A percentile compares a stretch with the other conserved stretches of the same genome.
These are phyloP conservation scores for Drosophila neocordata DNA, from an alignment of 1,140 invertebrate genomes.

Conservation along the genomic window DNA sequence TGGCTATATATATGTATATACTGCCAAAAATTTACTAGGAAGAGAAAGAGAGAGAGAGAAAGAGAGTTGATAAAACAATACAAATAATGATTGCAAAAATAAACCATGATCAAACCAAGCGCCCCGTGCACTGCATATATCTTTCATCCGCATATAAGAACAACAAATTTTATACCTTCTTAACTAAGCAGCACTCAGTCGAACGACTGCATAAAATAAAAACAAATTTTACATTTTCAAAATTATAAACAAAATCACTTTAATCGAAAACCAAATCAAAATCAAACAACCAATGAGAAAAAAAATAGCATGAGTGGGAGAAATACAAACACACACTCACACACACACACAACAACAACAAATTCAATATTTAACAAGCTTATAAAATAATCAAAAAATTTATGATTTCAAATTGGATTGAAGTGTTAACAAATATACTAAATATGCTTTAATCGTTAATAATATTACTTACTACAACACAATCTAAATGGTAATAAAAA, in stretches of 20 bases:
- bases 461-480: conserved; percentile 1
- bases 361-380: conserved; percentile 14
- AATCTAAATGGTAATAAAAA: conserved; percentile 25
- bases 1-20: not conserved
- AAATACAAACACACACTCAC: conserved; percentile 9
- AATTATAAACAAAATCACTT: conserved; percentile 43
- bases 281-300: conserved; percentile 17
- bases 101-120: conserved; percentile 36
- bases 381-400: conserved; percentile 40
- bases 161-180: conserved; percentile 18
- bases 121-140: conserved; percentile 5
- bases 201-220: conserved; percentile 16
- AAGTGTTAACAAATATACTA: conserved; percentile 26
- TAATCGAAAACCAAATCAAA: conserved; percentile 10
- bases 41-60: conserved; percentile 7
- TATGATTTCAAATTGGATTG: conserved; percentile 9
- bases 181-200: conserved; percentile 23
- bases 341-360: not conserved
- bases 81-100: conserved; percentile 44
- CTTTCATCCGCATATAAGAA: conserved; percentile 19
- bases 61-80: conserved; percentile 31
- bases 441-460: conserved; percentile 24
- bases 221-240: conserved; percentile 30
- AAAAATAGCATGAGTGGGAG: conserved; percentile 28
- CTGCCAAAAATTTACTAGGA: not conserved